A percentile compares a stretch with the other conserved stretches of the same genome.
Conservation (phyloP, 2,797 vertebrate species). For the Enteromius treurensis region DNA sequence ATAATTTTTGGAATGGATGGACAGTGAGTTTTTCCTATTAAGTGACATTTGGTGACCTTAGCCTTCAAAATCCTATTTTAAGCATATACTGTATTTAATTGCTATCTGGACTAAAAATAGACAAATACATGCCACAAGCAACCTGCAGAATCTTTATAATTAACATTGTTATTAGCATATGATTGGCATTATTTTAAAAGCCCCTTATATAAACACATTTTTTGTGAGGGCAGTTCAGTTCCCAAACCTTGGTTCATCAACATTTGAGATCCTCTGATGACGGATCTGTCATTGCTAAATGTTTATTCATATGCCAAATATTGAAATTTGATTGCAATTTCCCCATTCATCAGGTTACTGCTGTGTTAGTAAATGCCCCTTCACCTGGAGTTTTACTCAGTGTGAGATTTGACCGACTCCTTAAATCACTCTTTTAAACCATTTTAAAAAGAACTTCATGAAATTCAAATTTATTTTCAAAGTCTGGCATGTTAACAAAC, state of each 20-base stretch:
- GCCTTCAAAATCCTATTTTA: neutral
- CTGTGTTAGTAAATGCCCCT: conserved; percentile 16
- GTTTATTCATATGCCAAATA: conserved; percentile 32
- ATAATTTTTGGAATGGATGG: neutral
- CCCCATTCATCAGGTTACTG: conserved; percentile 22
- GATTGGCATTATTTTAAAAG: conserved; percentile 64
- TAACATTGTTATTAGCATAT: conserved; percentile 60
- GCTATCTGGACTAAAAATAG: conserved; percentile 9
- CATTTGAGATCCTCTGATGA: conserved; percentile 19
- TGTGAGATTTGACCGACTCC: conserved; percentile 3
- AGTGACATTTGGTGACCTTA: neutral
- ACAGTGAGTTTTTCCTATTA: neutral
- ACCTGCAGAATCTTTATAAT: conserved; percentile 36
- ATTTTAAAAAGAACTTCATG: conserved; percentile 21
- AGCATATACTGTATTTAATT: conserved; percentile 22
- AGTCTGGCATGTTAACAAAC: neutral
- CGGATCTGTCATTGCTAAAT: conserved; percentile 38
- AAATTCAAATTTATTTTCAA: conserved; percentile 1
- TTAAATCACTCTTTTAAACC: conserved; percentile 1
- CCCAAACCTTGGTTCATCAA: conserved; percentile 4
- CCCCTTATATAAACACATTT: neutral
- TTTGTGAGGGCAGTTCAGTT: conserved; percentile 48
- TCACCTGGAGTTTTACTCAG: conserved; percentile 24
- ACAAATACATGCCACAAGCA: neutral
- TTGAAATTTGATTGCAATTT: conserved; percentile 25